Base-by-base conservation (phyloP, 2,113 vertebrate species). In the Oryzias javanicus region DNA sequence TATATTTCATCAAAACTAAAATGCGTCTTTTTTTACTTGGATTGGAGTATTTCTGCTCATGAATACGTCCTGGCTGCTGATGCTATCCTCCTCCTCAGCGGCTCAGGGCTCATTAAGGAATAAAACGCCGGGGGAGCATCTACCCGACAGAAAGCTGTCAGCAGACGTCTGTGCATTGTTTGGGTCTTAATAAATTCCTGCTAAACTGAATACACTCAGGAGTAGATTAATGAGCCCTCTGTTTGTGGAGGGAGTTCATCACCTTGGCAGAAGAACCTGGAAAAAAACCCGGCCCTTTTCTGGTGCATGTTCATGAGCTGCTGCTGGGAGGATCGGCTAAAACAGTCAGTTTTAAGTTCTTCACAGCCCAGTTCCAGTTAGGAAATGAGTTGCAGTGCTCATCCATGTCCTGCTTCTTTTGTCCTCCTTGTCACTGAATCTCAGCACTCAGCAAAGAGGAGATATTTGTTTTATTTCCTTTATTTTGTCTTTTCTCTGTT, bases 181-280 rank as follows among this genome's bases (percentile, higher is more conserved):
- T 77, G 69, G 70, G 68, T 64, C 60, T 74, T 63, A 60, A 51
- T 74, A 64, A 63, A 74, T 70, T 77, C 77, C 76, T 64, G 62
- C 70, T 52, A 42, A 69, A 41, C 57, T 64, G 57, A 74, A 64
- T 52, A 55, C 57, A 20, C 76, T 45, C 27, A 47, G 75, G 81
- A 81, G 83, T 62, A 83, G 64, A 74, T 65, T 81, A 88, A 86
- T 83, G 78, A 81, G 68, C 48, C 54, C 55, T 18, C 54, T 51
- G 59, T 73, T 61, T 66, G 64, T 60, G 67, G 49, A 41, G 56
- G 65, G 73, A 66, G 49, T 50, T 80, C 59, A 67, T 81, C 71
- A 80, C 70, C 77, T 74, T 62, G 70, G 63, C 70, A 45, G 49
- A 14, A 60, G 60, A 55, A 53, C 42, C 48, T 19, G 49, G 49